Base-by-base conservation (phyloP, 2,888 invertebrate genomes). In the Drosophila seclusa region DNA sequence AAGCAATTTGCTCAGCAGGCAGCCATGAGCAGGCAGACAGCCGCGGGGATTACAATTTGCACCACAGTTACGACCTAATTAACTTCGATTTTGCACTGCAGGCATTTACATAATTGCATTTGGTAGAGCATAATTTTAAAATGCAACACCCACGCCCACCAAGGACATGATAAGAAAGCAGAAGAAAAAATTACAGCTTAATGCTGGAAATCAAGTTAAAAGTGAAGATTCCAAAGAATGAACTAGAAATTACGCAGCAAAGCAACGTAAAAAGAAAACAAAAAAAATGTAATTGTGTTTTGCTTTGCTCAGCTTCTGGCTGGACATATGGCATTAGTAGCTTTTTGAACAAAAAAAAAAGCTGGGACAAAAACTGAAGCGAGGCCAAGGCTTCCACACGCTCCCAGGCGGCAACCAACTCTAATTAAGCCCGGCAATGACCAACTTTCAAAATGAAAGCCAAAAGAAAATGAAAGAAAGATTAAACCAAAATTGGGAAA, bases 51-150 rank as follows among this genome's bases (percentile, higher is more conserved):
- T 69, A 70, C 73, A 81, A 82, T 81, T 85, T 76, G 77, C 83
- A 73, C 74, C 79, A 81, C 79, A 80, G 81, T 84, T 80, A 82
- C 76, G 76, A 87, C 84, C 87, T 84, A 87, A 87, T 87, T 87
- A 87, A 87, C 87, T 87, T 87, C 87, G 87, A 87, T 87, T 86
- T 66, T 73, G 73, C 70, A 59, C 81, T 77, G 73, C 76, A 68
- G 86, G 82, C 87, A 87, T 87, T 87, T 86, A 87, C 87, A 87
- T 87, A 87, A 87, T 87, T 84, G 86, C 86, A 87, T 85, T 82
- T 80, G 64, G 78, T 73, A 53, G 78, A 49, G 72, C 73, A 87
- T 83, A 80, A 84, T 83, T 84, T 77, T 72, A 70, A 73, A 64
- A 69, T 74, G 79, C 74, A 73, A 49, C 40, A 6, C 40, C 54